A percentile compares a stretch with the other conserved stretches of the same genome.
Evolutionary conservation across 2,888 invertebrate species (phyloP).

Genomic region (Lasioglossum vierecki): DNA sequence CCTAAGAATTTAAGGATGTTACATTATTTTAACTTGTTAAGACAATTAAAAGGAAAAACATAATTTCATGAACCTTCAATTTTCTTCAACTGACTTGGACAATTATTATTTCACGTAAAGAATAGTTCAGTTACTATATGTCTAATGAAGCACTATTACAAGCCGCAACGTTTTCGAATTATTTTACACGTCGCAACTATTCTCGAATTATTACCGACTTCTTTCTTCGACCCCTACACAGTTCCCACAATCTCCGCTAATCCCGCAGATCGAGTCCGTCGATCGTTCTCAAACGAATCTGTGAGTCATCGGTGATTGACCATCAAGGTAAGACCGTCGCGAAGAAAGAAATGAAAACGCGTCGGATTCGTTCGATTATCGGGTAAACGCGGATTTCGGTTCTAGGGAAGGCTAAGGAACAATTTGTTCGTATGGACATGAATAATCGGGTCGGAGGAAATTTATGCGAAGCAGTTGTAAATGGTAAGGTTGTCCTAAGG

Average conservation of each 20-base stretch:
- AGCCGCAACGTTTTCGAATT: not conserved
- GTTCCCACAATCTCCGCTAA: not conserved
- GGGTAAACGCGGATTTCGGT: slow-evolving; percentile 21
- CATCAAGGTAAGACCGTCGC: not conserved
- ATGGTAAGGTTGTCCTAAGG: slow-evolving; percentile 34
- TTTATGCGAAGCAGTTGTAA: slow-evolving; percentile 48
- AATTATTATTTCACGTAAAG: not conserved
- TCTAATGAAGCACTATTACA: not conserved
- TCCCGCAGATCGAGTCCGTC: not conserved
- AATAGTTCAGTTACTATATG: not conserved
- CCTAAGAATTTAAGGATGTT: too few relatives aligned
- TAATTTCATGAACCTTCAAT: not conserved
- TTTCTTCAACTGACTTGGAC: not conserved
- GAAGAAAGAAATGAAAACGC: not conserved
- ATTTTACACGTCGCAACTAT: too few relatives aligned
- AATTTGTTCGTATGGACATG: slow-evolving; percentile 37
- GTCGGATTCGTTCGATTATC: not conserved
- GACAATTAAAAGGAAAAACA: not conserved
- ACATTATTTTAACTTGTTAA: not conserved
- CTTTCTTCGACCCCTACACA: not conserved
- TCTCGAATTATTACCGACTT: too few relatives aligned
- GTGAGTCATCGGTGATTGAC: not conserved
- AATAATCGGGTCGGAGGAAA: slow-evolving; percentile 31
- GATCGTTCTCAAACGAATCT: not conserved
- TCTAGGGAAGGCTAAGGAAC: not conserved